Base-by-base conservation (phyloP, 1,140 invertebrate genomes). In the Mercenaria mercenaria region DNA sequence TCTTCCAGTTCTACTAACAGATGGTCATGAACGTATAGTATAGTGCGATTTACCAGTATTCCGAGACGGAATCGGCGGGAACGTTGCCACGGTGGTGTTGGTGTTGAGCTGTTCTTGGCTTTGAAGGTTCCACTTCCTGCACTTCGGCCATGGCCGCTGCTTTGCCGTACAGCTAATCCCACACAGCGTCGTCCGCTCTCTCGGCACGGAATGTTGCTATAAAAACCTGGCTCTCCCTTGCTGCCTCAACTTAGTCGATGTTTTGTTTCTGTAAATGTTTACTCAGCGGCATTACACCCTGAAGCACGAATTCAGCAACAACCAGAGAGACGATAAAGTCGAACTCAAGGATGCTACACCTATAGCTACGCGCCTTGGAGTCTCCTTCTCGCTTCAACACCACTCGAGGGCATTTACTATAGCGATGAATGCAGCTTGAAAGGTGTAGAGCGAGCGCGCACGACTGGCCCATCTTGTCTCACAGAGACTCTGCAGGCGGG, bases 391-490 rank as follows among this genome's bases (percentile, higher is more conserved):
- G 67, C n/a, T 72, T 34, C n/a, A 56, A 43, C 29, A 79, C 76
- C 20, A 50, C 76, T n/a, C n/a, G 8, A 79, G 76, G 6, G 76
- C 41, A 79, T n/a, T 79, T 79, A 79, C 76, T 2, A 72, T 79
- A 2, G 76, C 2, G 1, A 43, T n/a, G 76, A 11, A 79, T 47
- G 76, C 41, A 39, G 76, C 76, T 81, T 81, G 59, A n/a, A 81
- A 81, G 15, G 50, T 81, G 56, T 61, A 61, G 13, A 81, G 52
- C 13, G 41, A 8, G 43, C n/a, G 41, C 0, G 79, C 79, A 2
- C 56, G 52, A 81, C 59, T 81, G 23, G 79, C 79, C 79, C 79
- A 81, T 81, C 79, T 39, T n/a, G 79, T 81, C 37, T 59, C 79
- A 81, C 79, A 81, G 6, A 81, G 79, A 26, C 52, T 81, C 26